A percentile compares a stretch with the other conserved stretches of the same genome.
Evolutionary conservation across 2,888 invertebrate species (phyloP).

Genomic region (Lagria hirta): DNA sequence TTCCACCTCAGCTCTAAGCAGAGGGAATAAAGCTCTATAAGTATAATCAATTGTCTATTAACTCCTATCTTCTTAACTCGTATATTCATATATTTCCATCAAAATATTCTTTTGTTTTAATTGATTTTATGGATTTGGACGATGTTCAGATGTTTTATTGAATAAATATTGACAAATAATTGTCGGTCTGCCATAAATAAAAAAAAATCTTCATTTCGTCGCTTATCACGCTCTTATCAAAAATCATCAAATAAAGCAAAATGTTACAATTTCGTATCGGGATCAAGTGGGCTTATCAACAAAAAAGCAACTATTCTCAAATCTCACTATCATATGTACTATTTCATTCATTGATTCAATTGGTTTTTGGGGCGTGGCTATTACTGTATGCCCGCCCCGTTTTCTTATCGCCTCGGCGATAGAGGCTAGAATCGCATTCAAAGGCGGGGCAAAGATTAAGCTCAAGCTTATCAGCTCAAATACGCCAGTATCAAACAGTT

Average conservation of each 20-base stretch:
- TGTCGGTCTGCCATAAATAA: no score
- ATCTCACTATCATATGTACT: conserved; percentile 32
- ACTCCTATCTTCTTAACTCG: neutral
- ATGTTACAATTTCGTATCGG: no score
- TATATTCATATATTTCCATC: neutral
- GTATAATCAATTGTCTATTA: conserved; percentile 37
- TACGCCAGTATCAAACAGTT: conserved; percentile 47
- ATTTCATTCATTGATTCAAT: conserved; percentile 50
- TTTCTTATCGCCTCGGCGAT: conserved; percentile 18
- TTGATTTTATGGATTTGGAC: no score
- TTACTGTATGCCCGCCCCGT: conserved; percentile 27
- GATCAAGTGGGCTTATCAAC: conserved; percentile 1
- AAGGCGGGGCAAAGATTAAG: conserved; percentile 22
- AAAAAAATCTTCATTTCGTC: no score
- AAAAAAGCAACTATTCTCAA: conserved; percentile 15
- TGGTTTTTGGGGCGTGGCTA: conserved; percentile 38
- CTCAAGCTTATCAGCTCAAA: conserved; percentile 44
- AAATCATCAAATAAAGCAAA: no score
- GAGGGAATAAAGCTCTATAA: conserved; percentile 33
- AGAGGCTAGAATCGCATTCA: conserved; percentile 17
- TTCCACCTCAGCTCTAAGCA: conserved; percentile 32
- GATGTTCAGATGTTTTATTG: no score
- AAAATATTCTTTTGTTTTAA: no score
- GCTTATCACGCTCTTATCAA: no score
- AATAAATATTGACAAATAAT: no score